Evolutionary conservation across 2,797 vertebrate species (phyloP), one percentile per base, ranked within the genome.

Genomic region (Periophthalmus magnuspinnatus): DNA sequence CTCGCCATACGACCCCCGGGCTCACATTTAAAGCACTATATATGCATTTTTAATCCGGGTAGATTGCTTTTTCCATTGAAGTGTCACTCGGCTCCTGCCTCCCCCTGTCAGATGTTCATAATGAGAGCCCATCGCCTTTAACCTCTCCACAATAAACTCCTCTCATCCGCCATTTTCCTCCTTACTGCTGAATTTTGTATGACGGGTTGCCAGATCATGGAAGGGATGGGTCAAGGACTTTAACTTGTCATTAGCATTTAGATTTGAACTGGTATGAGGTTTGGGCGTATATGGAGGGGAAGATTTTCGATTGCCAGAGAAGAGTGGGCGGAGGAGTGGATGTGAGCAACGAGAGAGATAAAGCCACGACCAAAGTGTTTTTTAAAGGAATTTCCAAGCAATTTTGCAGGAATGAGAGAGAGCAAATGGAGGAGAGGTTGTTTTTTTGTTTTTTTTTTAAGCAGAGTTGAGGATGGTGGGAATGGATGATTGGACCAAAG

Each of bases 221-320:
- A 77, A 79, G 67, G 71, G 45, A 80, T 69, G 84, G 84, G 87
- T 87, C 88, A 88, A 89, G 83, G 83, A 87, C 86, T 84, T 83
- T 67, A 84, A 70, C 82, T 48, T 80, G 81, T 80, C 81, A 90
- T 91, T 91, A 91, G 85, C 90, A 90, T 91, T 90, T 91, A 89
- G 86, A 89, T 89, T 87, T 86, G 80, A 86, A 84, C 84, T 58
- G 67, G 71, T 75, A 80, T 82, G 86, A 86, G 70, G 70, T 77
- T 81, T 47, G 62, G 69, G 62, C 38, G 60, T 75, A 63, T 64
- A 64, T 82, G 79, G 73, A 72, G 14, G 14, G 68, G 68, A 77
- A 81, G 68, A 80, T 77, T 77, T 80, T 76, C 38, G 13, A 76
- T 71, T 68, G 52, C 60, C n/a, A 50, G 17, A 55, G 50, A 71